phyloP scores from a whole-genome alignment of 2,113 vertebrate genomes.

The Chloropsis hardwickii region DNA sequence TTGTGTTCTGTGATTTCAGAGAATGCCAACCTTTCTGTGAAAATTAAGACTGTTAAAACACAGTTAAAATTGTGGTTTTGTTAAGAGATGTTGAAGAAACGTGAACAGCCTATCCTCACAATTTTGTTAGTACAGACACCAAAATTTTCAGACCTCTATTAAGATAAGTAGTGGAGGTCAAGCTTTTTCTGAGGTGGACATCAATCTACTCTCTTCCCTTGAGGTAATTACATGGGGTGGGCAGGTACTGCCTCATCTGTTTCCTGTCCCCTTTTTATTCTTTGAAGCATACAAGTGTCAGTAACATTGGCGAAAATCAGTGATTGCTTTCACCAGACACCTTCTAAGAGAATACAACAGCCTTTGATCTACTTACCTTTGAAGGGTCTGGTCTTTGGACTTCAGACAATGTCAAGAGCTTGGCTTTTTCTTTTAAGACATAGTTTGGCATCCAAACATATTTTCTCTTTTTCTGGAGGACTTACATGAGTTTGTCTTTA shows the following conservation, averaged over 20 bases:
- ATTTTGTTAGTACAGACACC: not conserved
- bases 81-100: not conserved
- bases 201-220: not conserved
- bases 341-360: conserved; percentile 38
- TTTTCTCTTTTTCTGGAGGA: not conserved
- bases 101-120: not conserved
- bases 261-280: not conserved
- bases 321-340: not conserved
- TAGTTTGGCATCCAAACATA: not conserved
- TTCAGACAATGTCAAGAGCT: not conserved
- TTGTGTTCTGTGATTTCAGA: not conserved
- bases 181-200: not conserved
- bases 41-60: not conserved
- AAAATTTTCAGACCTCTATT: not conserved
- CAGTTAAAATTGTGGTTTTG: not conserved
- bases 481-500: not conserved
- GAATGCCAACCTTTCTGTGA: not conserved
- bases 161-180: not conserved
- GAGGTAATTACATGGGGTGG: not conserved
- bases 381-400: conserved; percentile 28
- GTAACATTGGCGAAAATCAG: conserved; percentile 12
- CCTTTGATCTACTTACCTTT: conserved; percentile 32
- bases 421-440: conserved; percentile 29
- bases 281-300: not conserved
- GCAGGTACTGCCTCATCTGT: not conserved